Base-by-base conservation (phyloP, 2,797 vertebrate species). In the Pteronotus mesoamericanus region DNA sequence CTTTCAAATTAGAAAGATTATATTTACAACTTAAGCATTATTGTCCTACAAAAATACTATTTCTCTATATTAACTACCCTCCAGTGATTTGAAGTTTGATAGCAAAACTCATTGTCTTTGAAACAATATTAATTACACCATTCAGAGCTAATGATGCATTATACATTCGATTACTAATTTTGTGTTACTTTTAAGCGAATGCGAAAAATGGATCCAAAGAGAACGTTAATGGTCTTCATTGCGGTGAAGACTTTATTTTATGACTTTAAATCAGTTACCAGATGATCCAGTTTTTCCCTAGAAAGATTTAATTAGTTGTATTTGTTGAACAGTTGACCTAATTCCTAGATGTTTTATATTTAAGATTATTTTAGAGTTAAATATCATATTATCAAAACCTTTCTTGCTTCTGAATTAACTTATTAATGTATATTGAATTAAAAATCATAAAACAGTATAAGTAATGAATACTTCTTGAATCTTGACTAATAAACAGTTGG, bases 291-390 rank as follows among this genome's bases (percentile, higher is more conserved):
- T 97, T 97, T 98, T 75, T 32, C 55, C 37, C 14, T 97, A 89
- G 88, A 96, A 68, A 64, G 3, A 0, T 97, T 98, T 97, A 97
- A 97, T 97, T 98, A 97, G 64, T 83, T 72, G 64, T 5, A 64
- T 93, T 97, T 66, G 3, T 89, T 97, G 48, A 82, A 94, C 97
- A 98, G 64, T 97, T 97, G 94, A 97, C 83, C 92, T 57, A 42
- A 3, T 96, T 97, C 91, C 94, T 97, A 74, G 75, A 78, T n/a
- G 53, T 71, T 94, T 97, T 90, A 46, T 98, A 98, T 97, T 98
- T 98, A 94, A 97, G 84, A 93, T 85, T 97, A 77, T 95, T 61
- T 98, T 97, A 95, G 98, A 98, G 98, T 98, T 98, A 98, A 96
- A 96, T 98, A 95, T 96, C 95, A 97, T 93, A 97, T 97, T 95